phyloP scores from a whole-genome alignment of 2,888 invertebrate species.

The Mesochorus sp. region DNA sequence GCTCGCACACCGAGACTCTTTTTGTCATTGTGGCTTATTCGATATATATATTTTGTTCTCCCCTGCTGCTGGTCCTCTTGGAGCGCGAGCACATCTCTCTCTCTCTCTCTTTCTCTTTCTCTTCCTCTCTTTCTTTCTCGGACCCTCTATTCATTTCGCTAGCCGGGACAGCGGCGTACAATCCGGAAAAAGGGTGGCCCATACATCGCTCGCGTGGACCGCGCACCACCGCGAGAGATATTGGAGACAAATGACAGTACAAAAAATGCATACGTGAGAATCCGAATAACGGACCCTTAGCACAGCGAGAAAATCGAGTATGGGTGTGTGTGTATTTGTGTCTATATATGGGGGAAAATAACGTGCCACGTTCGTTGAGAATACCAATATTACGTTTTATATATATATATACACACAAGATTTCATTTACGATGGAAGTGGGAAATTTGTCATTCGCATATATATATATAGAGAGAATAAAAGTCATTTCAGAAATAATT shows the following conservation, averaged over 20 bases:
- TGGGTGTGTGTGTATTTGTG: neutral
- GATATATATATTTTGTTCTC: constrained; percentile 80
- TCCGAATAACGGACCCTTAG: constrained; percentile 60
- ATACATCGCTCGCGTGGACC: constrained; percentile 50
- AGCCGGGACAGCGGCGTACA: constrained; percentile 37
- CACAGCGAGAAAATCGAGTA: constrained; percentile 15
- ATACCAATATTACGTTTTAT: constrained; percentile 61
- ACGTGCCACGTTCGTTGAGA: constrained; percentile 58
- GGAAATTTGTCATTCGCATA: neutral
- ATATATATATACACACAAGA: neutral
- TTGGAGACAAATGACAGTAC: constrained; percentile 81
- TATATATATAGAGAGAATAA: neutral
- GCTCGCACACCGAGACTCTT: constrained; percentile 73
- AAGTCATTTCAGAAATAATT: too few relatives aligned
- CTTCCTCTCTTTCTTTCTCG: too few relatives aligned
- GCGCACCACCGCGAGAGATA: constrained; percentile 76
- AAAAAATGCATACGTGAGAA: constrained; percentile 79
- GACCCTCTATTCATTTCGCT: constrained; percentile 21
- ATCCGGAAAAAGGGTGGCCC: constrained; percentile 46
- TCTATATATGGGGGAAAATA: constrained; percentile 19
- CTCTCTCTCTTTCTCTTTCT: neutral
- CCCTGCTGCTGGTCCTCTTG: constrained; percentile 65
- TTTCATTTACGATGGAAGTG: constrained; percentile 14
- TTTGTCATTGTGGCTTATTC: constrained; percentile 81
- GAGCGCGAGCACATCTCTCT: constrained; percentile 6